Base-by-base conservation (phyloP, 1,140 invertebrate species). In the Macrotrachela quadricornifera region DNA sequence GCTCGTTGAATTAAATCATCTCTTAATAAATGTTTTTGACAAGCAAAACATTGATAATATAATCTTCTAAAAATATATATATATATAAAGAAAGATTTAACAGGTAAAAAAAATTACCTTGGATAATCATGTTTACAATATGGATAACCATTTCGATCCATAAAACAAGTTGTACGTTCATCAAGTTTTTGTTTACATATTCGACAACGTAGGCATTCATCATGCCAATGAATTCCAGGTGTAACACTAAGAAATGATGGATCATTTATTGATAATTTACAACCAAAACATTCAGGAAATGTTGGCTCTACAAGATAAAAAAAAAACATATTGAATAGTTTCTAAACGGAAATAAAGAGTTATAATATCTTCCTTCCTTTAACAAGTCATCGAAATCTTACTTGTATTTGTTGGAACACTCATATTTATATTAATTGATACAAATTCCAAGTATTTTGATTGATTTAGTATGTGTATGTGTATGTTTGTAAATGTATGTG, bases 111-210 rank as follows among this genome's bases (percentile, higher is more conserved):
- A 15, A 50, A 63, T 63, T 70, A 95, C 91, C 86, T 87, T 67
- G 88, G 82, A 72, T 96, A 97, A 75, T 97, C 91, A 60, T 82
- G 74, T 71, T 94, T 92, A 76, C 90, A 96, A 67, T 94, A 95
- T 21, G 88, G 95, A 73, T 92, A 94, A 54, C 90, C 90, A 66
- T 95, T 87, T 57, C 86, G 75, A 1, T 30, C 21, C 21, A 96
- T 87, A 71, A 95, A 97, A 72, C 90, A 95, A 51, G 90, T 95
- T 72, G 87, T 92, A 58, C 78, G 83, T 68, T 96, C 91, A 74
- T 96, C 88, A 53, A 97, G 77, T 71, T 85, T 91, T 73, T 87
- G 84, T 62, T 85, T 79, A 71, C 91, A 96, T 66, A 95, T 87
- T 62, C 85, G 83, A 71, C 91, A 77, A 70, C 91, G 94, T 54